Evolutionary conservation across 2,113 vertebrate species (phyloP).

Genomic region (Strix uralensis): DNA sequence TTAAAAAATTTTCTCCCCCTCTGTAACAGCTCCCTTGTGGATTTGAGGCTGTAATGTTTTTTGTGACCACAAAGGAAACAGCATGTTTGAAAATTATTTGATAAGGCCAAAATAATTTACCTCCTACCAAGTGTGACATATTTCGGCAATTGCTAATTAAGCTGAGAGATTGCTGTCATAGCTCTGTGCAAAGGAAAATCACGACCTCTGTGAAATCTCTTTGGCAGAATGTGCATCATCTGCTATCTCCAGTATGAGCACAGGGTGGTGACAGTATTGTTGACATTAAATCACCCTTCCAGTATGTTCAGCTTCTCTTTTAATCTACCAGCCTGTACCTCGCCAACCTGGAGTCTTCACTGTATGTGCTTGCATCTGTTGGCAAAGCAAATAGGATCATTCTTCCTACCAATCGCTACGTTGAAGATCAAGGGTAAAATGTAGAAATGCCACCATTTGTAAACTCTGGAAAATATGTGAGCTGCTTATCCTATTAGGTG

Average conservation of each 20-base stretch:
- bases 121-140: slow-evolving; percentile 24
- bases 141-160: neutral
- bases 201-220: slow-evolving; percentile 9
- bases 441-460: neutral
- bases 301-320: neutral
- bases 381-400: neutral
- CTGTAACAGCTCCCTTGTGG: neutral
- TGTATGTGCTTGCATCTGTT: neutral
- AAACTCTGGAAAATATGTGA: neutral
- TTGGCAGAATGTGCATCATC: neutral
- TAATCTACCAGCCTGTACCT: neutral
- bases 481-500: neutral
- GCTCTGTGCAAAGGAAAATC: neutral
- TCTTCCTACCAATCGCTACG: neutral
- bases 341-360: neutral
- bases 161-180: neutral
- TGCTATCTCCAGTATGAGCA: neutral
- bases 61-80: slow-evolving; percentile 2
- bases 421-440: neutral
- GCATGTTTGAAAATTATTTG: neutral
- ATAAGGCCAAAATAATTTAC: slow-evolving; percentile 41
- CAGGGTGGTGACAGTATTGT: neutral
- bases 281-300: neutral
- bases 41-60: neutral
- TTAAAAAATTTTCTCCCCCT: accelerated